phyloP scores from a whole-genome alignment of 2,888 invertebrate species.

The Urechis unicinctus region DNA sequence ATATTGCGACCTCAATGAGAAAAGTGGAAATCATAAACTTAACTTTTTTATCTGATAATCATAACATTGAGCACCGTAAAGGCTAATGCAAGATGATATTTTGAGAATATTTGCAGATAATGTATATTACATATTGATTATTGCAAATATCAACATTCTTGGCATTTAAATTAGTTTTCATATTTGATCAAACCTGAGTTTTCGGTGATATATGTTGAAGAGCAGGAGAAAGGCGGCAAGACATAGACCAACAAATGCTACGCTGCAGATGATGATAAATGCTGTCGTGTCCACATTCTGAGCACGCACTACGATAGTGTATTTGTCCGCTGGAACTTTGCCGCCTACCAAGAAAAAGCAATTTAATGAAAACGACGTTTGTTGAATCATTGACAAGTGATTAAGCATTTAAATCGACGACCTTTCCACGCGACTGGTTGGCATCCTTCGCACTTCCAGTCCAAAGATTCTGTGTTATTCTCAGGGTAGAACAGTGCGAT shows the following conservation, averaged over 20 bases:
- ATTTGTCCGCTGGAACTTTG: constrained; percentile 69
- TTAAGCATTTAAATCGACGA: too few species aligned
- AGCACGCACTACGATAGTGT: constrained; percentile 56
- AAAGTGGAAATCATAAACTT: constrained; percentile 81
- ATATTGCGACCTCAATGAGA: constrained; percentile 59
- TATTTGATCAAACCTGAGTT: constrained; percentile 33
- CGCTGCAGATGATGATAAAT: constrained; percentile 65
- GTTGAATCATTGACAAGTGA: background rate
- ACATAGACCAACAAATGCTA: constrained; percentile 78
- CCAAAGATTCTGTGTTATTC: constrained; percentile 58
- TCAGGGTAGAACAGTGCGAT: constrained; percentile 66
- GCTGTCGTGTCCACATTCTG: constrained; percentile 73
- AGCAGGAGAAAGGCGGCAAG: constrained; percentile 84
- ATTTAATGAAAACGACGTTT: background rate
- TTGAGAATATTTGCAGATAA: background rate
- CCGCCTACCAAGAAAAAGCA: constrained; percentile 56
- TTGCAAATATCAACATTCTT: too few species aligned
- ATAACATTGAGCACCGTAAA: too few species aligned
- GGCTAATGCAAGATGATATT: too few species aligned
- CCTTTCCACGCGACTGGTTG: constrained; percentile 61
- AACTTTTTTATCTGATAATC: background rate
- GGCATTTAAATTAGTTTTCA: too few species aligned
- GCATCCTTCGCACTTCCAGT: constrained; percentile 68
- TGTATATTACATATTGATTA: background rate
- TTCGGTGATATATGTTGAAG: constrained; percentile 81